Evolutionary conservation across 2,888 invertebrate genomes (phyloP).

Genomic region (Rotaria magnacalcarata): DNA sequence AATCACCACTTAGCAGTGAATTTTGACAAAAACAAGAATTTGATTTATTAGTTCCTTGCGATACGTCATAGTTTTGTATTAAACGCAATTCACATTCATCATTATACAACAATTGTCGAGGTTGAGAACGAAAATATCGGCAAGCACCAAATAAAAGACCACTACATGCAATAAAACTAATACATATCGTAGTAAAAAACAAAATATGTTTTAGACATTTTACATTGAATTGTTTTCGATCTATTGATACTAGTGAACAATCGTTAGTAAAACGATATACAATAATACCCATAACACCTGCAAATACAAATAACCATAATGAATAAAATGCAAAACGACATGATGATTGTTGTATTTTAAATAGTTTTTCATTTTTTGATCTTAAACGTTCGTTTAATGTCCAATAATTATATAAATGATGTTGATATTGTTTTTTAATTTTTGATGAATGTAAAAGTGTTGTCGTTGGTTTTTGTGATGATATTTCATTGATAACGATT

Average conservation of each 20-base stretch:
- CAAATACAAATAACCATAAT: neutral
- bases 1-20: neutral
- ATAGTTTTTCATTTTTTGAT: conserved; percentile 10
- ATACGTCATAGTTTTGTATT: neutral
- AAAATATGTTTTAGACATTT: neutral
- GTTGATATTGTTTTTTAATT: neutral
- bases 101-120: neutral
- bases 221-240: neutral
- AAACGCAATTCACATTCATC: neutral
- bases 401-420: conserved; percentile 30
- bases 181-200: neutral
- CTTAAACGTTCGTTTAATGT: conserved; percentile 32
- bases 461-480: neutral
- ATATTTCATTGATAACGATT: neutral
- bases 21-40: neutral
- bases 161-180: neutral
- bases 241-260: neutral
- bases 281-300: neutral
- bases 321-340: conserved; percentile 27
- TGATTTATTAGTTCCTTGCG: neutral
- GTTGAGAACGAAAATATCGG: conserved; percentile 31
- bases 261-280: conserved; percentile 3
- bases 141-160: neutral
- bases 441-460: conserved; percentile 10
- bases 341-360: conserved; percentile 1